These are phyloP conservation scores for Hetaerina titia DNA, from an alignment of 2,888 invertebrate species.

Conservation along the genomic window DNA sequence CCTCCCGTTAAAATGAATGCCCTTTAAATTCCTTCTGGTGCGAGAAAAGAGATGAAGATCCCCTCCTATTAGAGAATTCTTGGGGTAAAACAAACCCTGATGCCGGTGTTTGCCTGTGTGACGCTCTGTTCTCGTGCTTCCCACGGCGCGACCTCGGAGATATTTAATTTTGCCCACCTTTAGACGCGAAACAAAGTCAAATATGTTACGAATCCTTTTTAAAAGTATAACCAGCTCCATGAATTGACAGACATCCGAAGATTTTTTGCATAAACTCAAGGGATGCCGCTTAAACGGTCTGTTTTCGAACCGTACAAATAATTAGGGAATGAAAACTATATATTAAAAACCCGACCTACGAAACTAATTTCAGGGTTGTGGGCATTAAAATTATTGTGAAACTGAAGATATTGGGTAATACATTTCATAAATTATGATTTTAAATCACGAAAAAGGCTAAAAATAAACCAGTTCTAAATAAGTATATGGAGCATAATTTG, in stretches of 20 bases:
- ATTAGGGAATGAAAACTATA: too few species aligned
- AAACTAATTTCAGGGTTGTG: too few species aligned
- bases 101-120: not conserved
- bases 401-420: too few species aligned
- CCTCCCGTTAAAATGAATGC: conserved; percentile 24
- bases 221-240: not conserved
- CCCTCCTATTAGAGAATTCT: not conserved
- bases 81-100: not conserved
- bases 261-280: too few species aligned
- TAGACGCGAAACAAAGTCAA: not conserved
- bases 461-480: too few species aligned
- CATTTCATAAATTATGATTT: too few species aligned
- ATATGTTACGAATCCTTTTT: not conserved
- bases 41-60: not conserved
- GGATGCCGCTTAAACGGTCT: too few species aligned
- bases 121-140: not conserved
- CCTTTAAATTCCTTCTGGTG: conserved; percentile 16
- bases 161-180: not conserved
- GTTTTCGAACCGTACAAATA: too few species aligned
- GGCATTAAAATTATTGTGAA: too few species aligned
- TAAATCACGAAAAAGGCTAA: too few species aligned
- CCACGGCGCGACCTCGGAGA: not conserved
- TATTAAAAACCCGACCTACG: too few species aligned
- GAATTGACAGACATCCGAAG: not conserved
- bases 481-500: too few species aligned